phyloP scores from a whole-genome alignment of 2,888 invertebrate genomes.

The Siphlonurus alternatus region DNA sequence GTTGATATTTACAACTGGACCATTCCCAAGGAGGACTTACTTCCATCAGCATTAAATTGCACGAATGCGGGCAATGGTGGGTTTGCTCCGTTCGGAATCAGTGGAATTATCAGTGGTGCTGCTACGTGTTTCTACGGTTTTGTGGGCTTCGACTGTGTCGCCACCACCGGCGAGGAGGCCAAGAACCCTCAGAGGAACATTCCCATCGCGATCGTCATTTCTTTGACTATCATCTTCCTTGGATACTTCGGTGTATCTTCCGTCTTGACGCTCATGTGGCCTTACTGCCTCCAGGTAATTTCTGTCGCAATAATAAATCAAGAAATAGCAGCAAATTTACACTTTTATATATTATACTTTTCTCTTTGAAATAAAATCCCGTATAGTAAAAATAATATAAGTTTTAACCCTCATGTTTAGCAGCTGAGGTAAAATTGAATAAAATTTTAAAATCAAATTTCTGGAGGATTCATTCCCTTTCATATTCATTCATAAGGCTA shows the following conservation, averaged over 20 bases:
- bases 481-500: too few relatives aligned
- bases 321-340: background rate
- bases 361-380: too few relatives aligned
- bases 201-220: conserved; percentile 72
- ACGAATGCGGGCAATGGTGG: conserved; percentile 54
- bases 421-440: too few relatives aligned
- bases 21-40: conserved; percentile 19
- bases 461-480: too few relatives aligned
- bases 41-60: too few relatives aligned
- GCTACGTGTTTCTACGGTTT: conserved; percentile 85
- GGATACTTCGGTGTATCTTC: conserved; percentile 83
- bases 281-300: conserved; percentile 62
- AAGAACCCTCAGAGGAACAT: conserved; percentile 74
- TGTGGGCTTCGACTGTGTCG: conserved; percentile 85
- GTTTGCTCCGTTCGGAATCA: conserved; percentile 64
- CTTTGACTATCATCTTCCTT: conserved; percentile 66
- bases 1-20: conserved; percentile 27
- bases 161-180: conserved; percentile 84
- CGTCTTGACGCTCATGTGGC: conserved; percentile 72
- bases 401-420: too few relatives aligned
- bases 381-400: too few relatives aligned
- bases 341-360: too few relatives aligned
- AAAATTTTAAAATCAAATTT: too few relatives aligned
- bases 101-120: conserved; percentile 61
- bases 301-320: too few relatives aligned